Base-by-base conservation (phyloP, 2,797 vertebrate genomes). In the Girardinus metallicus region DNA sequence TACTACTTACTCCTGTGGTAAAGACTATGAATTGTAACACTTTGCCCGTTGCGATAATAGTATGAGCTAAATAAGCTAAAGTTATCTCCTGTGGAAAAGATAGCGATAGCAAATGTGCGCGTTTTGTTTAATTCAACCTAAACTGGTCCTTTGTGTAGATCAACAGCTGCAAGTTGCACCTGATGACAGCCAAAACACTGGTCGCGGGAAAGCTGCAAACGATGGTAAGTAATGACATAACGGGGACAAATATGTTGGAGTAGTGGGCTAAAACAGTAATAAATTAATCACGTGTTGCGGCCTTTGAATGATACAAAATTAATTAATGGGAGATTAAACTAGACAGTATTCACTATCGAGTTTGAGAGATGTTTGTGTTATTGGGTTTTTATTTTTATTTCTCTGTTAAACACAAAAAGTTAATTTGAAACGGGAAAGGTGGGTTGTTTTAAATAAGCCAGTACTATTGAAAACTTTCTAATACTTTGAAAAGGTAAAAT, bases 81-180 rank as follows among this genome's bases (percentile, higher is more conserved):
- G 9, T 26, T 62, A 16, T 62, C 31, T 34, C 7, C 36, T 23
- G 64, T 41, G 18, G 10, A 41, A 36, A 68, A 68, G 1, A 23
- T 43, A n/a, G 11, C 11, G 23, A 41, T 41, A 15, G 39, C 36
- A 39, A 68, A 41, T 68, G 10, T 68, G 10, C 2, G 60, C 18
- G 31, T 49, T 13, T 12, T 18, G 51, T 36, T 31, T n/a, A 41
- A 31, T 21, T 29, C 55, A 47, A 55, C 47, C 21, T 23, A 55
- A 62, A 18, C 41, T 73, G 4, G 3, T 36, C 21, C 41, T 46
- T 71, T 82, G 18, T 41, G 51, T 81, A 96, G 96, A 90, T 95
- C 29, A 95, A 89, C 88, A 93, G 92, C 68, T 95, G 94, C 83
- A 96, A 92, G 79, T 83, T 95, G 81, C 95, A 95, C 77, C 76